Evolutionary conservation across 2,888 invertebrate genomes (phyloP).

Genomic region (Buathra laborator): DNA sequence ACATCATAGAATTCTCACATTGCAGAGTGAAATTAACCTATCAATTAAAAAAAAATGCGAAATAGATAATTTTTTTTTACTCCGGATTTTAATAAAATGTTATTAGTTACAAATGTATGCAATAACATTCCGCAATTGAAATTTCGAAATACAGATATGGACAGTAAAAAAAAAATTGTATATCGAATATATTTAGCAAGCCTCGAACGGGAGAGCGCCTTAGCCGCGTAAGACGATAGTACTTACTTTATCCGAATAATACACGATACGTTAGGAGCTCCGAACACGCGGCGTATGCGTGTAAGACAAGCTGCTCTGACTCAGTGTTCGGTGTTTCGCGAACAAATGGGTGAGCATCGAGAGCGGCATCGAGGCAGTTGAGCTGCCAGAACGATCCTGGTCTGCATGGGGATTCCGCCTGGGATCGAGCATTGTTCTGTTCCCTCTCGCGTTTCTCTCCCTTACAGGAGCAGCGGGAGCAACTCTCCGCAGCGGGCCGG

Average conservation of each 20-base stretch:
- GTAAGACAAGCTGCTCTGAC: conserved; percentile 69
- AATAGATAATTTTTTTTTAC: too few relatives aligned
- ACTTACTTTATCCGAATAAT: conserved; percentile 15
- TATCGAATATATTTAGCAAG: background rate
- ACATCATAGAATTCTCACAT: too few relatives aligned
- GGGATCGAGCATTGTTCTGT: conserved; percentile 81
- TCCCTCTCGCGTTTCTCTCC: conserved; percentile 62
- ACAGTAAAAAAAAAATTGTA: background rate
- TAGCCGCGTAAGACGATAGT: background rate
- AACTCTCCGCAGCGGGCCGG: conserved; percentile 61
- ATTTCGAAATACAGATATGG: background rate
- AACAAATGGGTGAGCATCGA: conserved; percentile 84
- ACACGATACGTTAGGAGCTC: conserved; percentile 49
- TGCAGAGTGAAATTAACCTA: too few relatives aligned
- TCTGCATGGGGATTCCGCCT: conserved; percentile 73
- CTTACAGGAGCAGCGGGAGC: conserved; percentile 54
- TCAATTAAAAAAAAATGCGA: too few relatives aligned
- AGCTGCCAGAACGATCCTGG: conserved; percentile 56
- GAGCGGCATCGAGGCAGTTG: conserved; percentile 74
- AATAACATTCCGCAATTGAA: too few relatives aligned
- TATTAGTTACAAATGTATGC: too few relatives aligned
- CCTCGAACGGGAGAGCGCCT: background rate
- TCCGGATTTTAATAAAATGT: too few relatives aligned
- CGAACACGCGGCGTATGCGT: conserved; percentile 70
- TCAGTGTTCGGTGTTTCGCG: conserved; percentile 82